These are phyloP conservation scores for Onychorhynchus coronatus DNA, from an alignment of 2,113 vertebrate genomes.

Conservation along the genomic window DNA sequence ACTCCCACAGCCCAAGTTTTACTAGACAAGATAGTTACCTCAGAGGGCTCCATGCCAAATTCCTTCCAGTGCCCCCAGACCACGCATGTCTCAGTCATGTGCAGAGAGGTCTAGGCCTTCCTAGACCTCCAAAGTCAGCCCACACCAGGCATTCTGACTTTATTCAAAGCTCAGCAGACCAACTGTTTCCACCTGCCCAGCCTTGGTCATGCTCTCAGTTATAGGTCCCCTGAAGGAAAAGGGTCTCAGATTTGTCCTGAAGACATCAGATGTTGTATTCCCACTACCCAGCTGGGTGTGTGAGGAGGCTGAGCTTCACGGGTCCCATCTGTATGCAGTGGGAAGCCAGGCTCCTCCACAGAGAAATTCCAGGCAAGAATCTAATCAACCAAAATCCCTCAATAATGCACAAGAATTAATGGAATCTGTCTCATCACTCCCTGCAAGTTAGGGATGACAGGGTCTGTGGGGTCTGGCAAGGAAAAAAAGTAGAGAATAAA, in stretches of 20 bases:
- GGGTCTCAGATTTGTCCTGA: background rate
- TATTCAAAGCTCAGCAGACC: background rate
- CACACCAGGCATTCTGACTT: background rate
- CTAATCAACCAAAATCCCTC: background rate
- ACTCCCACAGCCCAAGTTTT: background rate
- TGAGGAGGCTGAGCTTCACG: background rate
- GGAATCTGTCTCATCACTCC: slow-evolving; percentile 4
- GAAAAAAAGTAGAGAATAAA: background rate
- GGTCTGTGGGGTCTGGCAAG: background rate
- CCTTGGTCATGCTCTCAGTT: background rate
- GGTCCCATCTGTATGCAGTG: background rate
- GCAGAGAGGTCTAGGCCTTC: background rate
- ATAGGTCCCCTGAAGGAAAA: background rate
- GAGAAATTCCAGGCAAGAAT: slow-evolving; percentile 31
- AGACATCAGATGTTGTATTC: background rate
- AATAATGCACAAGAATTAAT: slow-evolving; percentile 18
- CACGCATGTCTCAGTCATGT: background rate
- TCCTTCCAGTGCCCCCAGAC: background rate
- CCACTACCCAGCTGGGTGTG: background rate
- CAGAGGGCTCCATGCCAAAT: background rate
- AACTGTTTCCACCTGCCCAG: background rate
- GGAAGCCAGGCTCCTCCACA: background rate
- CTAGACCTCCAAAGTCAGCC: background rate
- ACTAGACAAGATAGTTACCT: slow-evolving; percentile 16
- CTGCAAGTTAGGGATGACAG: background rate